Evolutionary conservation across 2,888 invertebrate genomes (phyloP).

Genomic region (Tinea semifulvella): DNA sequence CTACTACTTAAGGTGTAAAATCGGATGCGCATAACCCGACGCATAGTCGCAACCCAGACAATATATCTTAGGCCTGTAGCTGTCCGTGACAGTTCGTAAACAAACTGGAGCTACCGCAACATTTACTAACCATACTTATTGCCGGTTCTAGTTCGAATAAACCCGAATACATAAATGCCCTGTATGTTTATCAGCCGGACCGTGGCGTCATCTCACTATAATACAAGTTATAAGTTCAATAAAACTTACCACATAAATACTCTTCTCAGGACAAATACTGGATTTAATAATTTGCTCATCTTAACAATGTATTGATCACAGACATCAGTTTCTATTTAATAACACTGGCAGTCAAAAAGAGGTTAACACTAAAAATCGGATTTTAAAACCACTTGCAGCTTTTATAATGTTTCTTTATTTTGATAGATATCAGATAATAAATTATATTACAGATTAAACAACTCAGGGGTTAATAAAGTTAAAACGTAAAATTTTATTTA

Average conservation of each 20-base stretch:
- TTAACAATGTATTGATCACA: slow-evolving; percentile 63
- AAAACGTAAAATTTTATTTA: slow-evolving; percentile 40
- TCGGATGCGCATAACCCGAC: slow-evolving; percentile 39
- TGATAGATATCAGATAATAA: too few relatives aligned
- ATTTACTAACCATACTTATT: slow-evolving; percentile 20
- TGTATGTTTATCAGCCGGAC: background rate
- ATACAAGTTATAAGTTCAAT: slow-evolving; percentile 17
- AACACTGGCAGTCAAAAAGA: slow-evolving; percentile 49
- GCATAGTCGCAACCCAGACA: slow-evolving; percentile 68
- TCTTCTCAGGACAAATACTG: slow-evolving; percentile 38
- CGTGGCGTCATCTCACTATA: slow-evolving; percentile 7
- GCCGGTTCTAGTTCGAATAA: background rate
- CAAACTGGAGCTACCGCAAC: slow-evolving; percentile 67
- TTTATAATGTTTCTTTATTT: background rate
- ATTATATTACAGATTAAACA: background rate
- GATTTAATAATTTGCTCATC: slow-evolving; percentile 59
- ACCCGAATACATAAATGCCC: background rate
- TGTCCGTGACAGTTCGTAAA: slow-evolving; percentile 69
- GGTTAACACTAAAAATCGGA: slow-evolving; percentile 43
- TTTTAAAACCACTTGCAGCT: background rate
- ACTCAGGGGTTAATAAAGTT: slow-evolving; percentile 3
- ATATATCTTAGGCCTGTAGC: slow-evolving; percentile 67
- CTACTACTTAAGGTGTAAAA: slow-evolving; percentile 25
- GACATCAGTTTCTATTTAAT: slow-evolving; percentile 24
- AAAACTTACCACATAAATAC: slow-evolving; percentile 49